Evolutionary conservation across 2,888 invertebrate species (phyloP).

Genomic region (Hydrotaea diabolus): DNA sequence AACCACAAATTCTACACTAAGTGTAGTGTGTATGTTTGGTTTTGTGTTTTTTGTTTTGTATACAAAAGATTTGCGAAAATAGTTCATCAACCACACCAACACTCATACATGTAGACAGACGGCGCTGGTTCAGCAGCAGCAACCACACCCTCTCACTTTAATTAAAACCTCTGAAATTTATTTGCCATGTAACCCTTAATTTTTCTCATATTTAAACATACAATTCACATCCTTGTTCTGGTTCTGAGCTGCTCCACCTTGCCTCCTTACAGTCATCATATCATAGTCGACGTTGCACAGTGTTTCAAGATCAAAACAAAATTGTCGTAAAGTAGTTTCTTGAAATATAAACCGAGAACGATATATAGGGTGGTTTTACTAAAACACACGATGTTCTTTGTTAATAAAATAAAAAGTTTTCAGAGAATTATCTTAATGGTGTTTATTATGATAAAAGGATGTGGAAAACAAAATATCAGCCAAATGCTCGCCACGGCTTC

Average conservation of each 20-base stretch:
- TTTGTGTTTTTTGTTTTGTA: neutral
- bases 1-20: constrained; percentile 53
- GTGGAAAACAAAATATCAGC: no score
- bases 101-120: neutral
- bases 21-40: constrained; percentile 1
- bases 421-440: no score
- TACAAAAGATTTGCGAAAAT: constrained; percentile 59
- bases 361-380: no score
- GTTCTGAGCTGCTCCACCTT: neutral
- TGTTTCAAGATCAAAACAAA: no score
- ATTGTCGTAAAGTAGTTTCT: no score
- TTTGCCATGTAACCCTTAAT: constrained; percentile 63
- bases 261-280: neutral
- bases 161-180: constrained; percentile 58
- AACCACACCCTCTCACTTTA: constrained; percentile 55
- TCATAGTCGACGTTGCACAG: neutral
- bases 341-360: no score
- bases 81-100: constrained; percentile 56
- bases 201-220: constrained; percentile 54
- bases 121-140: neutral
- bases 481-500: no score
- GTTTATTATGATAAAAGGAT: no score
- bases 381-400: no score
- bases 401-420: no score
- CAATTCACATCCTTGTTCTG: constrained; percentile 21